phyloP scores from a whole-genome alignment of 1,140 invertebrate genomes.

The Bombus impatiens region DNA sequence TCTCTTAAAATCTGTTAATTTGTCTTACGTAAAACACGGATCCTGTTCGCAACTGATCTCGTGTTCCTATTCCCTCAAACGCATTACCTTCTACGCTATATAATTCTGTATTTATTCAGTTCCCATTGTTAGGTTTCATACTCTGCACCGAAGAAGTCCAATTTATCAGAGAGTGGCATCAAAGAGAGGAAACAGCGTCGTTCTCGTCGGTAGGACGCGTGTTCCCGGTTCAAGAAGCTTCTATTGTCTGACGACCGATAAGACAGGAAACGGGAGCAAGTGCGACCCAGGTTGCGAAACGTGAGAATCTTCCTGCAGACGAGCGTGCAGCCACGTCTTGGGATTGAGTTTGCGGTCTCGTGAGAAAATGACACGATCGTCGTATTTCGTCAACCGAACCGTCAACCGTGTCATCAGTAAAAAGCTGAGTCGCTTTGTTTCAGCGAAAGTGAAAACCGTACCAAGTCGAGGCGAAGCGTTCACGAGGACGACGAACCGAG shows the following conservation, averaged over 20 bases:
- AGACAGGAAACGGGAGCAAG: constrained; percentile 47
- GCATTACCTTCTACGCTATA: not conserved
- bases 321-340: not conserved
- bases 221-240: not conserved
- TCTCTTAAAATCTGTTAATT: too few relatives aligned
- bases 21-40: not conserved
- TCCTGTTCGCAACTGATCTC: not conserved
- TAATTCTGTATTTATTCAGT: not conserved
- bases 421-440: constrained; percentile 8
- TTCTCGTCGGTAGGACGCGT: constrained; percentile 9
- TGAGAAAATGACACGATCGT: constrained; percentile 57
- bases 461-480: constrained; percentile 1
- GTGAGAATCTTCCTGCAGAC: constrained; percentile 44
- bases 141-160: not conserved
- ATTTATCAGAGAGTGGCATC: constrained; percentile 17
- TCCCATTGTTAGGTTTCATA: not conserved
- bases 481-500: not conserved
- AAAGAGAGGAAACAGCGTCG: constrained; percentile 17
- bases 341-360: constrained; percentile 36
- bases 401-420: constrained; percentile 22
- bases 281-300: constrained; percentile 36
- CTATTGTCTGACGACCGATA: constrained; percentile 46
- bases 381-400: constrained; percentile 28
- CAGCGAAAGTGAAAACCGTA: constrained; percentile 51
- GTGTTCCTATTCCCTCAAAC: not conserved